phyloP scores from a whole-genome alignment of 2,113 vertebrate genomes.

The Cyphomyrus discorhynchus region DNA sequence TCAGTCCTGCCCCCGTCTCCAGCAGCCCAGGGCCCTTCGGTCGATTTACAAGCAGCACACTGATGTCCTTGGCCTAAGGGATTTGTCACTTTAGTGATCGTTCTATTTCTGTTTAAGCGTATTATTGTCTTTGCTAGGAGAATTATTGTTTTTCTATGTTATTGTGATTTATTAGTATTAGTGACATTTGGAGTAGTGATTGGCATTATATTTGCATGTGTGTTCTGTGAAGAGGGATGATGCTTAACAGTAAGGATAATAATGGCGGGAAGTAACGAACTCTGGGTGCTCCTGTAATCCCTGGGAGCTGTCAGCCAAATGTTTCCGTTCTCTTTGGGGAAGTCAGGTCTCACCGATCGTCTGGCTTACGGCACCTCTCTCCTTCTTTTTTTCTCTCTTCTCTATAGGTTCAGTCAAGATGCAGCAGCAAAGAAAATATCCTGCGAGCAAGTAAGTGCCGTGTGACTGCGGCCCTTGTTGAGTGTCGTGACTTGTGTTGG shows the following conservation, averaged over 20 bases:
- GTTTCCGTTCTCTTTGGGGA: conserved; percentile 22
- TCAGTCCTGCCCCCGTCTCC: neutral
- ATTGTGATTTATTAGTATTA: neutral
- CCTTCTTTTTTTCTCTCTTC: conserved; percentile 34
- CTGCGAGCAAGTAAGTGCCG: conserved; percentile 93
- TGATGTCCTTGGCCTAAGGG: conserved; percentile 19
- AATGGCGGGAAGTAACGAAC: conserved; percentile 11
- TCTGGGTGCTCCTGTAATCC: conserved; percentile 37
- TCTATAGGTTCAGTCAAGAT: conserved; percentile 95
- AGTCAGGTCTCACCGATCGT: conserved; percentile 40
- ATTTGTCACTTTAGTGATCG: conserved; percentile 7
- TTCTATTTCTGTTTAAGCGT: conserved; percentile 10
- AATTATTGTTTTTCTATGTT: neutral
- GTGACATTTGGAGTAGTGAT: neutral
- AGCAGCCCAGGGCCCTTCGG: neutral
- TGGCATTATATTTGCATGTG: neutral
- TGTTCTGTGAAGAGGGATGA: neutral
- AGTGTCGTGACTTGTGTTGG: neutral
- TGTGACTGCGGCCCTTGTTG: neutral
- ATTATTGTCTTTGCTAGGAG: neutral
- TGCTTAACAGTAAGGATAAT: neutral
- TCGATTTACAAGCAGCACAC: neutral
- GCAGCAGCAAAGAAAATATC: conserved; percentile 99
- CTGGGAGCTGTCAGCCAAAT: conserved; percentile 40
- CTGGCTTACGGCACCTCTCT: conserved; percentile 57